A percentile compares a stretch with the other conserved stretches of the same genome.
Evolutionary conservation across 2,888 invertebrate genomes (phyloP).

Genomic region (Patella ulyssiponensis): DNA sequence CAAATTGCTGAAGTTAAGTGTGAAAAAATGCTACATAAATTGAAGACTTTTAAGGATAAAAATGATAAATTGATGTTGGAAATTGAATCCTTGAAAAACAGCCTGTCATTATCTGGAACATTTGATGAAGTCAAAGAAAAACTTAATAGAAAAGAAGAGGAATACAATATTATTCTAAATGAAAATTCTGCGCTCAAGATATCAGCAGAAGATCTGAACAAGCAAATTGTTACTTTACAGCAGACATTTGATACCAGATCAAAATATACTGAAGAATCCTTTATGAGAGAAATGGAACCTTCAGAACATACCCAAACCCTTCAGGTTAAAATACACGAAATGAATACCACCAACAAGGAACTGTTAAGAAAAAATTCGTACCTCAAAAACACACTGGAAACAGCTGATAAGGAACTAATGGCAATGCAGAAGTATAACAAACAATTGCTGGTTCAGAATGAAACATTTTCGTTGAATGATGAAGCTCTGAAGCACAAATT

Average conservation of each 20-base stretch:
- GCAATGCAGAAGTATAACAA: neutral
- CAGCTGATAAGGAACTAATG: neutral
- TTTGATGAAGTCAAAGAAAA: constrained; percentile 9
- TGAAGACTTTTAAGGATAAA: constrained; percentile 84
- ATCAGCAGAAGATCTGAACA: neutral
- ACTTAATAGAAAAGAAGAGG: constrained; percentile 15
- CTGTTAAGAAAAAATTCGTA: neutral
- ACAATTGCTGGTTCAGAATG: neutral
- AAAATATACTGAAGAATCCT: neutral
- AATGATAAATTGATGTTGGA: constrained; percentile 67
- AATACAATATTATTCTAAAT: constrained; percentile 5
- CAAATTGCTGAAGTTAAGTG: constrained; percentile 76
- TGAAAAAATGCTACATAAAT: constrained; percentile 85
- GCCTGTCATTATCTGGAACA: neutral
- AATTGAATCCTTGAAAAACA: constrained; percentile 24
- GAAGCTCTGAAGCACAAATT: constrained; percentile 9
- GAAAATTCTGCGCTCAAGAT: neutral
- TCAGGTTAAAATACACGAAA: neutral
- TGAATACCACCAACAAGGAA: neutral
- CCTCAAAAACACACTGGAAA: neutral
- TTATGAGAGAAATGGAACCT: neutral
- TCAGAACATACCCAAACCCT: neutral
- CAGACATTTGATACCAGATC: neutral
- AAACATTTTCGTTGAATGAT: neutral
- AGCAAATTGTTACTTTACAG: neutral